Base-by-base conservation (phyloP, 35 echinoderm and acorn worm genomes). In the Patiria miniata region DNA sequence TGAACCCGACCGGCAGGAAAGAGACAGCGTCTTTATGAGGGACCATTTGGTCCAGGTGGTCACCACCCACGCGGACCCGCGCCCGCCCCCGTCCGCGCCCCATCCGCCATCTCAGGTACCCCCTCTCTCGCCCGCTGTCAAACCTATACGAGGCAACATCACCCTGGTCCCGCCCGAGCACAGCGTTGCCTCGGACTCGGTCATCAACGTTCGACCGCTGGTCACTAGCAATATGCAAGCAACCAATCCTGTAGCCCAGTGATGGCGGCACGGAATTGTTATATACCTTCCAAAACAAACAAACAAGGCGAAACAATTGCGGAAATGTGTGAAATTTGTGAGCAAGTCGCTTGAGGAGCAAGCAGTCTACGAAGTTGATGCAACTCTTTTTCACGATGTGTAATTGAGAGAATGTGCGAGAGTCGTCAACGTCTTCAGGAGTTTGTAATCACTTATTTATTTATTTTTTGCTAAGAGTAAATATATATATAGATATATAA, bases 151-250 rank as follows among this genome's bases (percentile, higher is more conserved):
- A 73, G 65, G 65, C 26, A 73, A 30, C 65, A 2, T 73, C 26
- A 73, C 29, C 0, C 2, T 73, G 65, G 65, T 73, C 0, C 29
- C 65, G 1, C 65, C 65, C 14, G 19, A 14, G 8, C 65, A 73
- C 65, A 73, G 65, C 29, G 65, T 73, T 30, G 23, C 65, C 2
- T 36, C 65, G 34, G 65, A 73, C 65, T 73, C 65, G 14, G 1
- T 73, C 21, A 10, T 34, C 19, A 73, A 73, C 65, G 29, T 7
- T 30, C 26, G 65, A 30, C 65, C 65, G 14, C 65, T 73, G 19
- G 65, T 73, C 65, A 73, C 26, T 73, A 73, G 65, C 65, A 73
- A 73, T 73, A 73, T 73, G 65, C 65, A 73, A 73, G 65, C 65
- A 28, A 4, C 29, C 29, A 73, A 73, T 73, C 65, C 65, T 2